Base-by-base conservation (phyloP, 2,797 vertebrate genomes). In the Eptatretus atami region DNA sequence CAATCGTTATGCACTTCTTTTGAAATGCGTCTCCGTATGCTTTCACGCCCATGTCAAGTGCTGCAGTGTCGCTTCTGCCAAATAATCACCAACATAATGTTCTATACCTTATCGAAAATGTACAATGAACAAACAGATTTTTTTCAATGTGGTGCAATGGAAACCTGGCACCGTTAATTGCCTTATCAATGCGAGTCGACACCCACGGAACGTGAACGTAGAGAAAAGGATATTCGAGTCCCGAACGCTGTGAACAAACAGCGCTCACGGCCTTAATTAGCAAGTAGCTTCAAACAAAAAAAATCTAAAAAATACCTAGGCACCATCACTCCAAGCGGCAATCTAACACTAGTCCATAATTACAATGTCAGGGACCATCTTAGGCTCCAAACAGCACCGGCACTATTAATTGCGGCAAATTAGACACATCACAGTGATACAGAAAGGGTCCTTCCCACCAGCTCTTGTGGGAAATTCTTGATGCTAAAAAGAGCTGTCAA, bases 391-490 rank as follows among this genome's bases (percentile, higher is more conserved):
- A 12, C 57, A 61, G 57, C 57, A 61, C n/a, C 57, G n/a, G 57
- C 25, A 25, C 57, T 61, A 61, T 61, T 61, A 61, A 61, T 61
- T 61, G 57, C 57, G 25, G n/a, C 57, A 61, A 61, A 61, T 61
- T 61, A 61, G 57, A 61, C 57, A 25, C 25, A 25, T 61, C 57
- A 61, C 57, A 12, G 57, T 61, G 57, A 61, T n/a, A 25, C 57
- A 61, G n/a, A 61, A 61, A 61, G 57, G 25, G 25, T 61, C 25
- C n/a, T 61, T 61, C 25, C 57, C 25, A 25, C 57, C 25, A 25
- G 9, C 25, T 10, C 11, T 24, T 61, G 57, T n/a, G 25, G 57
- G 11, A 25, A 61, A 25, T n/a, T n/a, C 57, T 61, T 61, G 57
- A 61, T 61, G 57, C n/a, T 10, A 61, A 61, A 61, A 44, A 44